Base-by-base conservation (phyloP, 2,113 vertebrate species). In the Mastomys coucha region DNA sequence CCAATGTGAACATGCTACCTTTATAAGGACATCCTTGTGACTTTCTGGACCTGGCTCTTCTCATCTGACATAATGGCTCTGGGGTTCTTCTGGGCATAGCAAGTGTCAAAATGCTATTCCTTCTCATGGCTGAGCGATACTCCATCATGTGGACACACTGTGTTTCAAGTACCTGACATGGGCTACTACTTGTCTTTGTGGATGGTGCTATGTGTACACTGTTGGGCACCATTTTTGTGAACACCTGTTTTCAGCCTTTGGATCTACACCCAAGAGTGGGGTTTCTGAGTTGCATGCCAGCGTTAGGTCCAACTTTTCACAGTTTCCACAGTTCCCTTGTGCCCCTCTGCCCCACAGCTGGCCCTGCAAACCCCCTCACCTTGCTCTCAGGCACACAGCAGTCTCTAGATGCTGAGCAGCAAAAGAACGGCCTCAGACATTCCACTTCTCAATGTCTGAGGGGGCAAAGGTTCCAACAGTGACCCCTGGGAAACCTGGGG, bases 301-400 rank as follows among this genome's bases (percentile, higher is more conserved):
- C 60, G 1, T 8, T 6, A 70, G n/a, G n/a, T 63, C 60, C 58
- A 42, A 7, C 26, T 45, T 51, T 3, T 33, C 56, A 3, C 56
- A 3, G 17, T 33, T 20, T 33, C 67, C 53, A 0, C 0, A 0
- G 72, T 2, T 0, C 72, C 39, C 2, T 1, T 77, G 33, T 17
- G 16, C 2, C 26, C 3, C 56, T 19, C 36, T 60, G 49, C 19
- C 51, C 16, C 5, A n/a, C 42, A 39, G 7, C 77, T 53, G 0
- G 19, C 5, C 45, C 63, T 10, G 2, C 28, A n/a, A 24, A 19
- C 22, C 60, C 49, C 33, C 76, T 88, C 28, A 39, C 24, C 49
- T 1, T 1, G 0, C 14, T 2, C 70, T 33, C 33, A 3, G 1
- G 4, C 14, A 7, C 28, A 0, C 5, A 14, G 36, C 31, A 0